These are phyloP conservation scores for Macrobrachium rosenbergii DNA, from an alignment of 1,140 invertebrate genomes.

Conservation along the genomic window DNA sequence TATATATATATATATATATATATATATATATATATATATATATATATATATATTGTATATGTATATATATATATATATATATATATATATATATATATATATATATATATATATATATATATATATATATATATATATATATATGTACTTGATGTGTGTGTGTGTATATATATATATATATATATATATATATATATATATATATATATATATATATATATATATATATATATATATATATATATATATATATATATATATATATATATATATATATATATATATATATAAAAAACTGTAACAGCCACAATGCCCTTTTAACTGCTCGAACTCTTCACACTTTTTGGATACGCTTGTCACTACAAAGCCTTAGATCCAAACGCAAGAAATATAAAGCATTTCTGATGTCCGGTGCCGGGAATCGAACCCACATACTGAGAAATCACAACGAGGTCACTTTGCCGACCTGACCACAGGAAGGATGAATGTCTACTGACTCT, in stretches of 20 bases:
- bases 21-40: not conserved
- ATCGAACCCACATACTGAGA: too few species aligned
- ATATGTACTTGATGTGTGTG: not conserved
- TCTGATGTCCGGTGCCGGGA: too few species aligned
- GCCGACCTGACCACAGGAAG: too few species aligned
- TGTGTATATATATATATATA: constrained; percentile 9
- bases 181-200: not conserved
- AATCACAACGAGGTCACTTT: too few species aligned
- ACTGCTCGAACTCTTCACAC: too few species aligned
- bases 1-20: constrained; percentile 11
- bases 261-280: constrained; percentile 22
- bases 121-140: not conserved
- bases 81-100: constrained; percentile 12
- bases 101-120: not conserved
- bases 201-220: not conserved
- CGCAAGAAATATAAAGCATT: too few species aligned
- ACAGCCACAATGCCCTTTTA: too few species aligned
- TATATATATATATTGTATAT: not conserved
- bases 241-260: constrained; percentile 20
- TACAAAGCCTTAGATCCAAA: too few species aligned
- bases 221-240: constrained; percentile 11
- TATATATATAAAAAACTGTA: not conserved
- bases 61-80: constrained; percentile 10
- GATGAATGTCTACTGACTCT: too few species aligned
- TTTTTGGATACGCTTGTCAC: too few species aligned